Conservation (phyloP, 2,888 invertebrate species). For the Cephonodes hylas region DNA sequence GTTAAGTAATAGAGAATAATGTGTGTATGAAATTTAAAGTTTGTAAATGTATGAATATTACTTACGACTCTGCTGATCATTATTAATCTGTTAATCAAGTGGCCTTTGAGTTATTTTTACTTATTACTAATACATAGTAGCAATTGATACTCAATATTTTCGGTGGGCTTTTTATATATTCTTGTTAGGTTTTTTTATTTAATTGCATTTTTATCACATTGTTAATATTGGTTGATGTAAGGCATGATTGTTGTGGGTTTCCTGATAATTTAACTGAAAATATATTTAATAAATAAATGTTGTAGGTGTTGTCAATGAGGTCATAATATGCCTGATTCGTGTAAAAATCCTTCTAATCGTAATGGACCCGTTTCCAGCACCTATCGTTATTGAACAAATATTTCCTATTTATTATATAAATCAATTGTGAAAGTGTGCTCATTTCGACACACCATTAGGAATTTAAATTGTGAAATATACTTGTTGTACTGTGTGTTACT, state of each 20-base stretch:
- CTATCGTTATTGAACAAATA: constrained; percentile 1
- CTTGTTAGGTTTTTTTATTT: background rate
- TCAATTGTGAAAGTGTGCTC: constrained; percentile 22
- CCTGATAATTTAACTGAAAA: constrained; percentile 13
- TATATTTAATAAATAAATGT: background rate
- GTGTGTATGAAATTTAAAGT: constrained; percentile 14
- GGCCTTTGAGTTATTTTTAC: constrained; percentile 8
- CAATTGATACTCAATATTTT: background rate
- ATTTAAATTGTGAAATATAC: constrained; percentile 23
- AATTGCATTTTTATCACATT: background rate
- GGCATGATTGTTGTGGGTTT: background rate
- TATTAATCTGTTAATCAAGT: constrained; percentile 16
- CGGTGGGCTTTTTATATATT: background rate
- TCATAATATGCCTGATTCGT: background rate
- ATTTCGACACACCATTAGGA: constrained; percentile 21
- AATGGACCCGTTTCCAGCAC: background rate
- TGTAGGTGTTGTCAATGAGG: background rate
- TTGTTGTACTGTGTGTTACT: constrained; percentile 60
- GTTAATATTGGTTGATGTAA: background rate
- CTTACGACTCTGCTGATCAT: constrained; percentile 8
- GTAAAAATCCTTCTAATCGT: background rate
- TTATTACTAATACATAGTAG: background rate
- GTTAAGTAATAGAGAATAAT: constrained; percentile 37
- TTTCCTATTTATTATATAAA: constrained; percentile 6
- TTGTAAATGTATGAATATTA: constrained; percentile 25